Conservation (phyloP, 1,140 invertebrate species). For the Vollenhovia emeryi region DNA sequence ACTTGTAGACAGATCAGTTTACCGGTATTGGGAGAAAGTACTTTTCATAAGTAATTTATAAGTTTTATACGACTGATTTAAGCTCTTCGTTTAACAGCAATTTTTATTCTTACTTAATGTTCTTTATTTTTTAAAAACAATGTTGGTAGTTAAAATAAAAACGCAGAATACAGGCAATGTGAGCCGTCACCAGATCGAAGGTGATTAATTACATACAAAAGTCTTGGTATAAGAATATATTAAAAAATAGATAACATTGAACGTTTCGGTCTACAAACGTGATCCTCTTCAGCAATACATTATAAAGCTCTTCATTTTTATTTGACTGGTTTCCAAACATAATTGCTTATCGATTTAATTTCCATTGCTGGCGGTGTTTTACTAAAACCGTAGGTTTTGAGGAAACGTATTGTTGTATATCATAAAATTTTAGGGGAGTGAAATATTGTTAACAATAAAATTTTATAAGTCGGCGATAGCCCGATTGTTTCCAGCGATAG, state of each 20-base stretch:
- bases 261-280: too few relatives aligned
- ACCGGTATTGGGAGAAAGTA: not conserved
- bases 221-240: too few relatives aligned
- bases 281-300: too few relatives aligned
- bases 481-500: not conserved
- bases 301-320: too few relatives aligned
- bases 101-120: too few relatives aligned
- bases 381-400: not conserved
- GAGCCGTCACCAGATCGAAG: too few relatives aligned
- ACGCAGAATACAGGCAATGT: too few relatives aligned
- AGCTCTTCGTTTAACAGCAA: not conserved
- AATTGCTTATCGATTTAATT: not conserved
- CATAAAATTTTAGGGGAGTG: not conserved
- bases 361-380: not conserved
- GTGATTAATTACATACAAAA: too few relatives aligned
- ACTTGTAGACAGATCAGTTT: not conserved
- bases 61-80: not conserved
- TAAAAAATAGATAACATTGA: too few relatives aligned
- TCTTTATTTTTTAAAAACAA: too few relatives aligned
- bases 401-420: not conserved
- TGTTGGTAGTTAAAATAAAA: too few relatives aligned
- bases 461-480: not conserved
- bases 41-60: not conserved
- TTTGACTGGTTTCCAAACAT: not conserved
- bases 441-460: conserved; percentile 45